Evolutionary conservation across 2,797 vertebrate genomes (phyloP).

Genomic region (Adelosebastes latens): DNA sequence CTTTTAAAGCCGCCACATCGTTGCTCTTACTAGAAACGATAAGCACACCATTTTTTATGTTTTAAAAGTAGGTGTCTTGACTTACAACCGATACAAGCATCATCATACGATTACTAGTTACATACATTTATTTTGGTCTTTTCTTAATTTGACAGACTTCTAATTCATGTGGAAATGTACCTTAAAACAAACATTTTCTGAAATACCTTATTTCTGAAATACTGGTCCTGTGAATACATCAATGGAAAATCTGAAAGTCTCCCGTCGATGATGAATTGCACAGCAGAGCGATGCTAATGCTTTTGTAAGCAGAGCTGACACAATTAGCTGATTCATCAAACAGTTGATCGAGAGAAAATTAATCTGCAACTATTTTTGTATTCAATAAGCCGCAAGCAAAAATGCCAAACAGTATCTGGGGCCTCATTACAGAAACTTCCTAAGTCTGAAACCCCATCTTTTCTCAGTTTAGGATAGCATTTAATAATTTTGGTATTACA

Average conservation of each 20-base stretch:
- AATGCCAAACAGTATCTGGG: neutral
- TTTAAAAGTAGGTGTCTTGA: neutral
- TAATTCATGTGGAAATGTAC: neutral
- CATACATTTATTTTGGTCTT: neutral
- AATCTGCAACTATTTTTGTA: neutral
- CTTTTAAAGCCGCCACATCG: slow-evolving; percentile 75
- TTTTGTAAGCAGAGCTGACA: neutral
- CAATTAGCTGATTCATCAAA: neutral
- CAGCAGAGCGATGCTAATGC: neutral
- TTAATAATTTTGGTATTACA: neutral
- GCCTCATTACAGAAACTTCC: neutral
- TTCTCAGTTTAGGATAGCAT: neutral
- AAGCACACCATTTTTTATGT: neutral
- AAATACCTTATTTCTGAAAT: neutral
- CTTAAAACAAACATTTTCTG: neutral
- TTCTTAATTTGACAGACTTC: neutral
- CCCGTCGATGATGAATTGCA: neutral
- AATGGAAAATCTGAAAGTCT: neutral
- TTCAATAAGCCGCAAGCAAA: neutral
- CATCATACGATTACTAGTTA: neutral
- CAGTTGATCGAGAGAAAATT: neutral
- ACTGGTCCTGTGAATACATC: neutral
- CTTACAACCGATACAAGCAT: neutral
- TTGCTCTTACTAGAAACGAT: slow-evolving; percentile 78
- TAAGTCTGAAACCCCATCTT: neutral